Conservation (phyloP, 2,797 vertebrate species). For the Sebastes matsubarae region DNA sequence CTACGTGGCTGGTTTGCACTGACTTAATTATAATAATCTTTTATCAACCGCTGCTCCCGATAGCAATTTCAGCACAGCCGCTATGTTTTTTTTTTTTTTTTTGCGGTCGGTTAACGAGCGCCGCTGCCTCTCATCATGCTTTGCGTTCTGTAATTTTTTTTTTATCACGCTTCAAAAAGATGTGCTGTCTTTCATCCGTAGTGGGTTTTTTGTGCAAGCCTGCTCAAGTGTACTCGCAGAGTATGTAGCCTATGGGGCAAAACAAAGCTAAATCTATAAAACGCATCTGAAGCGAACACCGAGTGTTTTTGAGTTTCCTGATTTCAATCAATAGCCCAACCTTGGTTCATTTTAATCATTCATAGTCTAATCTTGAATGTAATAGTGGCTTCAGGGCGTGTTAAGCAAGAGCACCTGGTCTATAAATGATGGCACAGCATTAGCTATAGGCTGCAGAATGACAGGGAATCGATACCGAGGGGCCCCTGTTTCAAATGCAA, state of each 20-base stretch:
- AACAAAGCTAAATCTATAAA: conserved; percentile 66
- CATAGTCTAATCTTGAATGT: conserved; percentile 76
- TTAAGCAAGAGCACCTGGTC: conserved; percentile 63
- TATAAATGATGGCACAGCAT: conserved; percentile 66
- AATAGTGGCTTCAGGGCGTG: conserved; percentile 64
- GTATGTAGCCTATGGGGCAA: conserved; percentile 45
- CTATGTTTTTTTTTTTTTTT: background rate
- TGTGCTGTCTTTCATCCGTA: conserved; percentile 20
- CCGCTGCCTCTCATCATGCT: conserved; percentile 8
- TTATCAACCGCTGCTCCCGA: conserved; percentile 18
- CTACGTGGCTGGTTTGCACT: conserved; percentile 14
- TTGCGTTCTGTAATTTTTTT: conserved; percentile 13
- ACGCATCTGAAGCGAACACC: conserved; percentile 47
- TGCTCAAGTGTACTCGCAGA: conserved; percentile 22
- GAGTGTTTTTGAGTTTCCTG: conserved; percentile 65
- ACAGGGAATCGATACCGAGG: conserved; percentile 64
- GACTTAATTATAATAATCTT: conserved; percentile 55
- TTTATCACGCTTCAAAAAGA: conserved; percentile 15
- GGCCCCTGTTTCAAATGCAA: conserved; percentile 50
- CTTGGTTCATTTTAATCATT: conserved; percentile 78
- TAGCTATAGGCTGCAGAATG: conserved; percentile 55
- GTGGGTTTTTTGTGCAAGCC: background rate
- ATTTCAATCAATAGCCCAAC: conserved; percentile 70
- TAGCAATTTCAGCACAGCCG: conserved; percentile 27
- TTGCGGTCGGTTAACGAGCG: conserved; percentile 7